Percentiles rank a stretch among this genome's conserved stretches.
phyloP scores from a whole-genome alignment of 2,797 vertebrate species.

The Manis crassicaudata region DNA sequence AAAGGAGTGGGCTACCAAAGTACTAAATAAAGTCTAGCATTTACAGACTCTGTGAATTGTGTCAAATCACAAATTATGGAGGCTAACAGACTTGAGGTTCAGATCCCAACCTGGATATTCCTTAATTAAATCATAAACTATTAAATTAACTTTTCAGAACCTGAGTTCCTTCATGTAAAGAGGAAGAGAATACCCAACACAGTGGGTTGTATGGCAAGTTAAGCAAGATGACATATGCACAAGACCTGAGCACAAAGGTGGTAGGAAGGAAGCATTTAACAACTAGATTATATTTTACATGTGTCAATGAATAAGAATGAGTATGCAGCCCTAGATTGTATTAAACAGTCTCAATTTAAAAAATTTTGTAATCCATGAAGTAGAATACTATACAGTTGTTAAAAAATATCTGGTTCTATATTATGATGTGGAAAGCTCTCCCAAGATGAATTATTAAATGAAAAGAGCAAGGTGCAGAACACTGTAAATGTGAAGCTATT shows the following conservation, averaged over 20 bases:
- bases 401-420: neutral
- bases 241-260: neutral
- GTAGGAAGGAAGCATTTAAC: conserved; percentile 52
- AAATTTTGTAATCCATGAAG: neutral
- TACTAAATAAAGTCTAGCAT: conserved; percentile 23
- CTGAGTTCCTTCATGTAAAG: neutral
- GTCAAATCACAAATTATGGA: conserved; percentile 48
- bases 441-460: conserved; percentile 26
- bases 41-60: neutral
- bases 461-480: conserved; percentile 13
- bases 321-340: neutral
- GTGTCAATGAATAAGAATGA: conserved; percentile 34
- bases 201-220: neutral
- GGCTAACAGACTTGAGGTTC: neutral
- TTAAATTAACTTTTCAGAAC: conserved; percentile 42
- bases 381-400: neutral
- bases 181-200: neutral
- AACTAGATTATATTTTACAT: conserved; percentile 48
- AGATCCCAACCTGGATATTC: conserved; percentile 16
- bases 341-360: neutral
- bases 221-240: neutral
- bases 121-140: conserved; percentile 36
- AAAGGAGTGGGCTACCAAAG: conserved; percentile 26
- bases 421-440: neutral
- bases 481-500: neutral